Base-by-base conservation (phyloP, 2,797 vertebrate species). In the Chaetophractus vellerosus region DNA sequence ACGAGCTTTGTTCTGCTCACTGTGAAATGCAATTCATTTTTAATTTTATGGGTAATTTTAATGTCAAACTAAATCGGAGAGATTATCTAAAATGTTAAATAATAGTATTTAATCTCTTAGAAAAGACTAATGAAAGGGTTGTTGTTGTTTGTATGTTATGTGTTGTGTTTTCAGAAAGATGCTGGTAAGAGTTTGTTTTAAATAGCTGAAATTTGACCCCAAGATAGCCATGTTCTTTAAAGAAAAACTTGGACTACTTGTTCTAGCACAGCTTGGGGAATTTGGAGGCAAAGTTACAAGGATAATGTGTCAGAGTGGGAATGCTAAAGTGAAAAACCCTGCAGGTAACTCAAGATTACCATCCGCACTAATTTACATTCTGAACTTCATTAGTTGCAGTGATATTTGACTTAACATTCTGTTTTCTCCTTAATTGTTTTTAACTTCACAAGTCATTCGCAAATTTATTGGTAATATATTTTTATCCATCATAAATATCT, bases 381-480 rank as follows among this genome's bases (percentile, higher is more conserved):
- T 82, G 28, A 18, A 80, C 90, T 84, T 96, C 76, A 69, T 96
- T 78, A 91, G 59, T 80, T 41, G 33, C 19, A 28, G n/a, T n/a
- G 31, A 48, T 91, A 71, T 82, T 91, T 96, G 52, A 72, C 18
- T 88, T 76, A n/a, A 12, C 83, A 23, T 88, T 96, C 50, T 91
- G 24, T 74, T 72, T n/a, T 48, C 24, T 86, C 84, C 45, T 89
- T 85, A 89, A 52, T 80, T 45, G n/a, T 69, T 85, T 79, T 85
- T 61, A 91, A 74, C 9, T 95, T 93, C 79, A 48, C 8, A 48
- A 79, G 38, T 69, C 41, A 79, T 63, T 93, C 48, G 36, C 52
- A 93, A 81, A 33, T 78, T 83, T 18, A 83, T 50, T 50, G 31
- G 23, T n/a, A 33, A 69, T 64, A 2, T 50, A 69, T 33, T 82